Evolutionary conservation across 2,888 invertebrate genomes (phyloP).

Genomic region (Diarsia brunnea): DNA sequence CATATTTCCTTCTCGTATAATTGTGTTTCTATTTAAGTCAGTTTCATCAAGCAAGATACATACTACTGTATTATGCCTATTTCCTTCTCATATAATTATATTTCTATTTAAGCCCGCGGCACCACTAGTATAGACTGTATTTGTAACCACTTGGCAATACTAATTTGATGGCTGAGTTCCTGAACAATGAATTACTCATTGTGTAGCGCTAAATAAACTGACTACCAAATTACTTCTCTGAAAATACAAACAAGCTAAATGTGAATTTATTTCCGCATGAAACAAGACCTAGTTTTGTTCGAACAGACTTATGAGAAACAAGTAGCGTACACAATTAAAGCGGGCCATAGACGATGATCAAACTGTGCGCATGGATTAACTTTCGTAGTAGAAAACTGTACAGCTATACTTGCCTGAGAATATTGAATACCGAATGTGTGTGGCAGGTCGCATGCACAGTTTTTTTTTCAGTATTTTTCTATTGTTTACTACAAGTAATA

Average conservation of each 20-base stretch:
- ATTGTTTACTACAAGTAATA: neutral
- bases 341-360: neutral
- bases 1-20: no score
- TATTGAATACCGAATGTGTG: no score
- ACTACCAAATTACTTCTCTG: conserved; percentile 27
- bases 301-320: neutral
- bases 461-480: neutral
- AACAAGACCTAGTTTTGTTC: conserved; percentile 13
- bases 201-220: conserved; percentile 32
- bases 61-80: neutral
- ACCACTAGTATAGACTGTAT: neutral
- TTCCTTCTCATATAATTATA: neutral
- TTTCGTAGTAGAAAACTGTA: neutral
- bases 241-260: conserved; percentile 19
- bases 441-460: neutral
- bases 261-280: conserved; percentile 15
- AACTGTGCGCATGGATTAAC: neutral
- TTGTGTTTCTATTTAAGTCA: no score
- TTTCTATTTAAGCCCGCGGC: neutral
- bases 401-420: no score
- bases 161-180: conserved; percentile 35
- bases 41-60: no score
- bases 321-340: neutral
- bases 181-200: conserved; percentile 45
- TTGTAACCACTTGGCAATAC: conserved; percentile 24